Evolutionary conservation across 2,888 invertebrate species (phyloP), one percentile per base, ranked within the genome.

Genomic region (Heliconius aoede): DNA sequence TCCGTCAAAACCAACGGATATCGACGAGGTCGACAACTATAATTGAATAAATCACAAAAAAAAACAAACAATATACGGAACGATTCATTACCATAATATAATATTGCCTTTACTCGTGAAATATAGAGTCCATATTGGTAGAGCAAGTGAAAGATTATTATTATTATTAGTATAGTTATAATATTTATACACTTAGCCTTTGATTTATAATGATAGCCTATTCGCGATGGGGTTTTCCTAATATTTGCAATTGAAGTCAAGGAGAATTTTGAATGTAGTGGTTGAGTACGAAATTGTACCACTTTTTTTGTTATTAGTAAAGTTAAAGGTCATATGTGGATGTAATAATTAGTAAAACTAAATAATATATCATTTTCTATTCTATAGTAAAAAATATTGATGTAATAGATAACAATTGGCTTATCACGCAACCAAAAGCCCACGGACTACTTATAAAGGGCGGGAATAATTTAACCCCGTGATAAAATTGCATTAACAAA

Each of bases 1-100:
- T 91, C 90, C 91, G 89, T 82, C 87, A 61, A 28, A 61, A 83
- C n/a, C 32, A 88, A 84, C 91, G 91, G 91, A 91, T 88, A 86
- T 86, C 82, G 77, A 26, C 91, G 87, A 92, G 91, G 92, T 81
- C 90, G 84, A 61, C 86, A 79, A 84, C 87, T 88, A 32, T 73
- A 76, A 76, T 78, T 74, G 72, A 46, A 58, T 76, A 51, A 72
- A 58, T 74, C n/a, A 28, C 28, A 40, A 69, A 78, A 79, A 77
- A 65, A 76, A 55, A 28, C n/a, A 36, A 8, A 46, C 36, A 40
- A 28, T 13, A 24, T 62, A n/a, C 11, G 3, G 5, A 26, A 46
- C 18, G 36, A 15, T 24, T 55, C 3, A 55, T 55, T 46, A 32
- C 46, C 2, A 65, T 7, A 36, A 64, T 24, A 32, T 30, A n/a